Percentiles rank a stretch among this genome's conserved stretches.
These are phyloP conservation scores for Phyllopteryx taeniolatus DNA, from an alignment of 2,113 vertebrate species.

Conservation along the genomic window DNA sequence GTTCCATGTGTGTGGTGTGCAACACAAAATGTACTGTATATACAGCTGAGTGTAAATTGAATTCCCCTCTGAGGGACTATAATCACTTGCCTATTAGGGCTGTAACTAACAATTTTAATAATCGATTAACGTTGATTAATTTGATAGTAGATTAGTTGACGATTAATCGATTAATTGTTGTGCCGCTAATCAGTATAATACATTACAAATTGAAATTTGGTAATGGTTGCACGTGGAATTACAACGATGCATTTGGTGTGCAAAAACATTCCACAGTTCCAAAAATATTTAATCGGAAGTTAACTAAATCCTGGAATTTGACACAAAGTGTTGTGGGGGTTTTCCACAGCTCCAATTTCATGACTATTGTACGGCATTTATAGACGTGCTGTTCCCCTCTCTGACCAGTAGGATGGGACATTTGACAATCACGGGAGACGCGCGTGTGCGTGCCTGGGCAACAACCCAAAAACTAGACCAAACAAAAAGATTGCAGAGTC, in stretches of 20 bases:
- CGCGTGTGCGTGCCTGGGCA: constrained; percentile 11
- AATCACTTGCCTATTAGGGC: no score
- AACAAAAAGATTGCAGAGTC: constrained; percentile 43
- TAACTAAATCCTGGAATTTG: not conserved
- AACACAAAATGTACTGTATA: no score
- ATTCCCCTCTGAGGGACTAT: no score
- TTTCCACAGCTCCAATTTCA: constrained; percentile 2
- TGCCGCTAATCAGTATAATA: no score
- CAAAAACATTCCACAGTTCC: not conserved
- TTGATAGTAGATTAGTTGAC: no score
- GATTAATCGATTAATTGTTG: no score
- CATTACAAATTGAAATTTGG: not conserved
- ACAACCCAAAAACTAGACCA: constrained; percentile 38
- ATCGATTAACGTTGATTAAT: no score
- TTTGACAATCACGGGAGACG: constrained; percentile 16
- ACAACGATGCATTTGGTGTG: not conserved
- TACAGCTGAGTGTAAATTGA: no score
- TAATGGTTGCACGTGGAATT: not conserved
- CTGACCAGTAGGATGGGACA: constrained; percentile 53
- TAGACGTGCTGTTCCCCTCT: not conserved
- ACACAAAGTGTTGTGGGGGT: not conserved
- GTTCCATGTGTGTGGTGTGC: no score
- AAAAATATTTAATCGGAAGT: not conserved
- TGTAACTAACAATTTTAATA: no score
- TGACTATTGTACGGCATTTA: not conserved